These are phyloP conservation scores for Astyanax mexicanus DNA, from an alignment of 2,797 vertebrate species.

Conservation along the genomic window DNA sequence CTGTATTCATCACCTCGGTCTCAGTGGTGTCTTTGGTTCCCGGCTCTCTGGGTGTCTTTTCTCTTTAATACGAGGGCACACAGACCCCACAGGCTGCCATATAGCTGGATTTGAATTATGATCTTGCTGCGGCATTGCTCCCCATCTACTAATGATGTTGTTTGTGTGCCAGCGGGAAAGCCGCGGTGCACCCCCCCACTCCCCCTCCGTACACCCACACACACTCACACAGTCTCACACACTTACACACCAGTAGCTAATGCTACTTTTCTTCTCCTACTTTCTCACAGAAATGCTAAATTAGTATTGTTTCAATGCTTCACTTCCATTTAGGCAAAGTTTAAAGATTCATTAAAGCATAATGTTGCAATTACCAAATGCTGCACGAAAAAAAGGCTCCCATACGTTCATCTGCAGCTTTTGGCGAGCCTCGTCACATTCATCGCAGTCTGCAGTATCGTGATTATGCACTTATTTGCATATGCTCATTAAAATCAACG, in stretches of 20 bases:
- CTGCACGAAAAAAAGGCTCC: conserved; percentile 67
- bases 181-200: conserved; percentile 54
- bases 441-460: conserved; percentile 83
- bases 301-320: conserved; percentile 73
- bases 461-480: conserved; percentile 73
- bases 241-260: conserved; percentile 41
- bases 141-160: conserved; percentile 64
- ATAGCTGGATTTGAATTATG: conserved; percentile 59
- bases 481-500: conserved; percentile 62
- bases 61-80: conserved; percentile 59
- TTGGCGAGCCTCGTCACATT: conserved; percentile 83
- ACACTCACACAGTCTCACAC: conserved; percentile 33
- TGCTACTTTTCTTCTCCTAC: conserved; percentile 38
- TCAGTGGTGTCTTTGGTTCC: conserved; percentile 57
- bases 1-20: conserved; percentile 59
- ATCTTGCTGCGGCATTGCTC: conserved; percentile 59
- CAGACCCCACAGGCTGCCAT: conserved; percentile 60
- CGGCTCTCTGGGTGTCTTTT: conserved; percentile 62
- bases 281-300: conserved; percentile 60
- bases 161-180: conserved; percentile 69
- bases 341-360: conserved; percentile 82
- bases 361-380: conserved; percentile 80
- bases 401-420: conserved; percentile 81
- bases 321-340: conserved; percentile 75
- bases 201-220: conserved; percentile 42